A percentile compares a stretch with the other conserved stretches of the same genome.
Evolutionary conservation across 2,888 invertebrate species (phyloP).

Genomic region (Diabrotica balteata): DNA sequence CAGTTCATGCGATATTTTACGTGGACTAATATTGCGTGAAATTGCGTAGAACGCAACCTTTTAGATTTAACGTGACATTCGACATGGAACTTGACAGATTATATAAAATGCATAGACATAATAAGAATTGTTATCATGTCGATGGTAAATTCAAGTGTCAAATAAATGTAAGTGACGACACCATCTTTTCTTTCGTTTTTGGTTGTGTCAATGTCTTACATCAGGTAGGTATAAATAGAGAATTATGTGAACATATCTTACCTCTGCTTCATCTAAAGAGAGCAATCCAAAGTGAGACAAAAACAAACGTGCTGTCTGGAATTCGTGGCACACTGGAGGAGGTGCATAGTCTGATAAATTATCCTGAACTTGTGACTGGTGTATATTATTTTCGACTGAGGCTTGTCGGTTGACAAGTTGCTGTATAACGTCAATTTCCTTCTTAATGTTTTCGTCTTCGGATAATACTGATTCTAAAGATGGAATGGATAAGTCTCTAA

Average conservation of each 20-base stretch:
- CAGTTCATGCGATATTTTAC: no score
- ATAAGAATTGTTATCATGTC: no score
- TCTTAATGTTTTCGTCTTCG: slow-evolving; percentile 61
- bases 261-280: slow-evolving; percentile 63
- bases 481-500: slow-evolving; percentile 89
- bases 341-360: slow-evolving; percentile 74
- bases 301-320: slow-evolving; percentile 94
- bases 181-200: no score
- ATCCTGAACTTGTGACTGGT: slow-evolving; percentile 43
- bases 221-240: no score
- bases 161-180: no score
- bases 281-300: slow-evolving; percentile 95
- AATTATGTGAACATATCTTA: slow-evolving; percentile 17
- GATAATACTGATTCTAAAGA: slow-evolving; percentile 79
- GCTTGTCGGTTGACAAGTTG: slow-evolving; percentile 77
- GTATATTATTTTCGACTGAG: slow-evolving; percentile 54
- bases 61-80: no score
- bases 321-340: slow-evolving; percentile 86
- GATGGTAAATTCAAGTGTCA: no score
- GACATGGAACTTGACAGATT: no score
- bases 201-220: no score
- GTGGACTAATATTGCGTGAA: no score
- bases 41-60: no score
- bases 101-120: no score
- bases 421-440: slow-evolving; percentile 71